phyloP scores from a whole-genome alignment of 2,888 invertebrate genomes.

The Acleris laterana region DNA sequence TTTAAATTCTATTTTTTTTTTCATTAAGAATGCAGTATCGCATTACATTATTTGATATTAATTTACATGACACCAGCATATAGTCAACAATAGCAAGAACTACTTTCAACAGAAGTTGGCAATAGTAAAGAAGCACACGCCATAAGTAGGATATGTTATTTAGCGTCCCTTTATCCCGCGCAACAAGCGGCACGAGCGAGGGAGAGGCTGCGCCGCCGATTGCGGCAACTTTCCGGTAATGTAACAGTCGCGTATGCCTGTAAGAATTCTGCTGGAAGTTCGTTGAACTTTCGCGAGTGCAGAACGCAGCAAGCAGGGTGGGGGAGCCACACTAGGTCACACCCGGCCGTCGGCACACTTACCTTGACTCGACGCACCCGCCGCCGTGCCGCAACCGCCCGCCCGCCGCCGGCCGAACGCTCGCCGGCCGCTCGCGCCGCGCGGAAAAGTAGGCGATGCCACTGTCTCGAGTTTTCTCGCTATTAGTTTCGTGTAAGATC shows the following conservation, averaged over 20 bases:
- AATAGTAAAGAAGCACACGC: neutral
- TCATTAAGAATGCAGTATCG: too few relatives aligned
- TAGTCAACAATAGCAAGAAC: too few relatives aligned
- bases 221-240: slow-evolving; percentile 82
- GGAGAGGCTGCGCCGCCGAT: slow-evolving; percentile 47
- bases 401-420: slow-evolving; percentile 44
- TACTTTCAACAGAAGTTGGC: too few relatives aligned
- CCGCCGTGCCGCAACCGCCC: slow-evolving; percentile 50
- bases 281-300: slow-evolving; percentile 83
- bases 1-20: too few relatives aligned
- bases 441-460: slow-evolving; percentile 75
- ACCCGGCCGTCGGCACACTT: slow-evolving; percentile 82
- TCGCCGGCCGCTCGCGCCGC: slow-evolving; percentile 55
- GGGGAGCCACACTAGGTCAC: slow-evolving; percentile 81
- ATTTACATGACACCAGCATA: too few relatives aligned
- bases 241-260: slow-evolving; percentile 80
- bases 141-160: slow-evolving; percentile 1
- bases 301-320: slow-evolving; percentile 75
- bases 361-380: slow-evolving; percentile 79
- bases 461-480: slow-evolving; percentile 56
- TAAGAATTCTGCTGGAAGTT: slow-evolving; percentile 81
- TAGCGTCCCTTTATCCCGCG: slow-evolving; percentile 11
- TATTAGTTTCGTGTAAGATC: slow-evolving; percentile 53
- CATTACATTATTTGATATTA: too few relatives aligned
- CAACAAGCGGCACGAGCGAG: slow-evolving; percentile 11